Base-by-base conservation (phyloP, 2,888 invertebrate genomes). In the Lamellibrachia columna region DNA sequence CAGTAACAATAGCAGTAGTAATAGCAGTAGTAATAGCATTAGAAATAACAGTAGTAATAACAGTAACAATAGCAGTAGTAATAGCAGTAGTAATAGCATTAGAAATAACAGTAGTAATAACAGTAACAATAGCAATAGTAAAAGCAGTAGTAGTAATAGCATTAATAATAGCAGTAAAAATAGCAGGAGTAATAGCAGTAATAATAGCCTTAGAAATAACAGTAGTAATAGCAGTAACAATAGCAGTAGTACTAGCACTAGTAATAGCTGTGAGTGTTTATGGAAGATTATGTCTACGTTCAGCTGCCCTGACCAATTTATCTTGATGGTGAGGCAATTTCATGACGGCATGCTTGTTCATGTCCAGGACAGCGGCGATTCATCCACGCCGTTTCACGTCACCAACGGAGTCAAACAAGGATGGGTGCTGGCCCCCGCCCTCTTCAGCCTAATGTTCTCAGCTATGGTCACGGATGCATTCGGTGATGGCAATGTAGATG, bases 121-220 rank as follows among this genome's bases (percentile, higher is more conserved):
- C 7, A 90, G 92, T 52, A n/a, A 55, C 1, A n/a, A 53, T 91
- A 91, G 91, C 6, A 53, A 2, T 91, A n/a, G 90, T 0, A 91
- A 52, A 53, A 91, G 53, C 9, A 91, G 91, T 53, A 92, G 92
- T 91, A 92, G 90, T 91, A 92, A 90, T 75, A 92, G 8, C 4
- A 91, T 90, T 90, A 92, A 40, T 91, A 92, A 22, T 55, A 58
- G 92, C n/a, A 92, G 92, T 28, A 4, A 53, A 2, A 92, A 40
- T 91, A 91, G 40, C 28, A 91, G 40, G 1, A 91, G 40, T 91
- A 91, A 40, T 91, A 91, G 40, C 28, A 91, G 40, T 1, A 91
- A 1, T 91, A 91, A 40, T 91, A 91, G 91, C 28, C 1, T 0
- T 0, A 91, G 2, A 0, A 91, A 28, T 91, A 91, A 2, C 28